Base-by-base conservation (phyloP, 2,888 invertebrate species). In the Tiliacea citrago region DNA sequence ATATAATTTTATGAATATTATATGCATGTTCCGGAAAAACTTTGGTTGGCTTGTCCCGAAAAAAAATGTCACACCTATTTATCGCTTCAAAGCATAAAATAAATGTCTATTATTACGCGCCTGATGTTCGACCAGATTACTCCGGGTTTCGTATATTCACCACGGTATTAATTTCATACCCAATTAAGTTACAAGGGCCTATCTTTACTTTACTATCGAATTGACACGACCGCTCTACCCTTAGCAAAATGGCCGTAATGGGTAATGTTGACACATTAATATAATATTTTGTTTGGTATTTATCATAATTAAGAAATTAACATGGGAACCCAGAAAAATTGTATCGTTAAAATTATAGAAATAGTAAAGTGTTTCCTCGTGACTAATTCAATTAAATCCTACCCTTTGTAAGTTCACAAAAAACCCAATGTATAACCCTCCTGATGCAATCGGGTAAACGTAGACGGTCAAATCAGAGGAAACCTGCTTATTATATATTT, bases 121-220 rank as follows among this genome's bases (percentile, higher is more conserved):
- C 24, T 57, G n/a, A 68, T 53, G 12, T 42, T 57, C 58, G 63
- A 76, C 71, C 81, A 55, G 49, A 53, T 73, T 68, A 66, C 29
- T 18, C 69, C 45, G 42, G 49, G 10, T 62, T 24, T 49, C 53
- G 39, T 67, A 73, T 53, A 58, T 60, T 35, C 53, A 49, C 24
- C 35, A 49, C n/a, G 51, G 42, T 58, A 82, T 82, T 77, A 82
- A 82, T 81, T 77, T 69, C 69, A 73, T 60, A 69, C 55, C 67
- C 73, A 82, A 73, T 73, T 77, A 73, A 29, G 29, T 51, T 8
- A 67, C 51, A 58, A 45, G 24, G 16, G 45, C 49, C 63, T 51
- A 70, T 60, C 55, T 66, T 24, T 39, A 42, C 24, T 45, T 68
- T 53, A 68, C 47, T 66, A 65, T 68, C 9, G 13, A 77, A 61